phyloP scores from a whole-genome alignment of 2,888 invertebrate genomes.

The Cantharis nigra region DNA sequence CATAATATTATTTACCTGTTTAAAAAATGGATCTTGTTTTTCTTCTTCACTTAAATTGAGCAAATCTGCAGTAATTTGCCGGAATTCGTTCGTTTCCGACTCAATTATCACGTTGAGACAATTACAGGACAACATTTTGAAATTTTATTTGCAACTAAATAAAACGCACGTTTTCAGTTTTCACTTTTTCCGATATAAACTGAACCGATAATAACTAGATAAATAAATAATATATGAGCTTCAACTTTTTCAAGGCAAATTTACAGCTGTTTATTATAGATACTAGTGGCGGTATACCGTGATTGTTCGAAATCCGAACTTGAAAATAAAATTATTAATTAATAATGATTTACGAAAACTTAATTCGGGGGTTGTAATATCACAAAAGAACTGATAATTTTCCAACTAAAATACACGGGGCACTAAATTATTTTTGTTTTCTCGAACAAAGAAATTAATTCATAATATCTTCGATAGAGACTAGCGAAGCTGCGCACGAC shows the following conservation, averaged over 20 bases:
- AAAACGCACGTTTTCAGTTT: constrained; percentile 10
- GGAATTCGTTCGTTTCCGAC: constrained; percentile 62
- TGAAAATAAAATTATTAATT: background rate
- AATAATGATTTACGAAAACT: background rate
- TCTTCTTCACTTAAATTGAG: constrained; percentile 63
- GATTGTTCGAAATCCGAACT: background rate
- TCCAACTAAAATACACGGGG: background rate
- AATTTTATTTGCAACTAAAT: background rate
- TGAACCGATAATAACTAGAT: constrained; percentile 17
- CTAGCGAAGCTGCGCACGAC: background rate
- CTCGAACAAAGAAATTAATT: background rate
- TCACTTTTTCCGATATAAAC: constrained; percentile 9
- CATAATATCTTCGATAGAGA: background rate
- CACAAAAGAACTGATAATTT: background rate
- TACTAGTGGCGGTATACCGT: constrained; percentile 16
- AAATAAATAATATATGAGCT: constrained; percentile 19
- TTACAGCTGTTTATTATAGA: constrained; percentile 27
- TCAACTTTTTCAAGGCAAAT: constrained; percentile 21
- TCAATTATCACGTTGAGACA: constrained; percentile 75
- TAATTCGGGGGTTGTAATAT: background rate
- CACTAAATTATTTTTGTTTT: background rate
- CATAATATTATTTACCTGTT: constrained; percentile 59
- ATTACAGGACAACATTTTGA: constrained; percentile 70
- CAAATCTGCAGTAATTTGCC: constrained; percentile 61
- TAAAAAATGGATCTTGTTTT: constrained; percentile 69